Evolutionary conservation across 2,113 vertebrate genomes (phyloP).

Genomic region (Xiphophorus hellerii): DNA sequence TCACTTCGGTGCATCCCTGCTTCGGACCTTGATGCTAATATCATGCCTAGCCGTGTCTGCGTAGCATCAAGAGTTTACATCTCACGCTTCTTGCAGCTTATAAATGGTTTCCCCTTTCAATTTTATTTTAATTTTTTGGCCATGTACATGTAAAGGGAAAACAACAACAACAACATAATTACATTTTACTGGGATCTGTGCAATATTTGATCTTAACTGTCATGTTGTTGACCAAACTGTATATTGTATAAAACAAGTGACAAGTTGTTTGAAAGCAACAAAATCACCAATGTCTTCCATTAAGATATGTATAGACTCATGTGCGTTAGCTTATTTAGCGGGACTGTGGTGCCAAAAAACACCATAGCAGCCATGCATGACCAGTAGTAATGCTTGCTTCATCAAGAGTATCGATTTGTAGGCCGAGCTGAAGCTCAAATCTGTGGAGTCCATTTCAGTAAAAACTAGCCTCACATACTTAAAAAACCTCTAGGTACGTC

Average conservation of each 20-base stretch:
- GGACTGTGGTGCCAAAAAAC: conserved; percentile 86
- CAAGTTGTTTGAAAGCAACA: conserved; percentile 99
- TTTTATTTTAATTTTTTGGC: not conserved
- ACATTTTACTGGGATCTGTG: conserved; percentile 83
- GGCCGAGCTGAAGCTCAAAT: conserved; percentile 38
- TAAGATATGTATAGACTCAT: conserved; percentile 99
- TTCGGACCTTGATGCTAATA: no score
- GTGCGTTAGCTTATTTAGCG: conserved; percentile 94
- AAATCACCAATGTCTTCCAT: conserved; percentile 99
- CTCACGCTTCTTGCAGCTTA: not conserved
- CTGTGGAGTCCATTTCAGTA: not conserved
- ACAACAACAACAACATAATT: not conserved
- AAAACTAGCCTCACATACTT: conserved; percentile 3
- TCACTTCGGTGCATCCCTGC: no score
- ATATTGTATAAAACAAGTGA: conserved; percentile 99
- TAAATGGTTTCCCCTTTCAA: not conserved
- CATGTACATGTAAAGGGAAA: conserved; percentile 7
- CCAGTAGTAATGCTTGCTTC: conserved; percentile 90
- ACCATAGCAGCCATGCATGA: conserved; percentile 95
- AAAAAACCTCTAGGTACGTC: not conserved
- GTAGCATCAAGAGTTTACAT: not conserved
- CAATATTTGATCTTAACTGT: conserved; percentile 88
- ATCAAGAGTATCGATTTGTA: conserved; percentile 67
- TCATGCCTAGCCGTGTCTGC: not conserved
- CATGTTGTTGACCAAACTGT: conserved; percentile 86